These are phyloP conservation scores for Bombycilla garrulus DNA, from an alignment of 2,113 vertebrate species.

Conservation along the genomic window DNA sequence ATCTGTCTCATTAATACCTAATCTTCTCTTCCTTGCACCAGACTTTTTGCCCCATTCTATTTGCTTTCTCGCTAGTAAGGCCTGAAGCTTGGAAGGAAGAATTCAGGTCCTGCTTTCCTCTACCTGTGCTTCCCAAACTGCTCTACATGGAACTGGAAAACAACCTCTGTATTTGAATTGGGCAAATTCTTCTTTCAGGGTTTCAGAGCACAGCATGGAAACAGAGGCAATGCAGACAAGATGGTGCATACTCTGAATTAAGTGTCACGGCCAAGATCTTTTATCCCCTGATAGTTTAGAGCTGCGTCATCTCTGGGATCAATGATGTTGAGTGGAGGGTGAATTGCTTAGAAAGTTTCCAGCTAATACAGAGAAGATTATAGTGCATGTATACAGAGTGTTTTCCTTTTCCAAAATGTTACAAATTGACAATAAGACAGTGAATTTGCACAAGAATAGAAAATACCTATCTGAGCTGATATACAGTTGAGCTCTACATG, in stretches of 20 bases:
- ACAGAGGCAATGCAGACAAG: neutral
- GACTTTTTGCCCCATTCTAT: neutral
- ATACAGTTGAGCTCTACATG: neutral
- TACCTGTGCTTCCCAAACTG: neutral
- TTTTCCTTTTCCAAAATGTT: neutral
- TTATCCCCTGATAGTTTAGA: neutral
- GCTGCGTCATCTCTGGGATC: neutral
- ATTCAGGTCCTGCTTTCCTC: neutral
- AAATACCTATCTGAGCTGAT: neutral
- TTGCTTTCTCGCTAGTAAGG: neutral
- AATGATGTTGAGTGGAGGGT: neutral
- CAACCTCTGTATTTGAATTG: neutral
- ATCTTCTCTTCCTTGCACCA: neutral
- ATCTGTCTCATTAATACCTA: neutral
- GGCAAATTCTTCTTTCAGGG: neutral
- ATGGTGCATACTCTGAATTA: neutral
- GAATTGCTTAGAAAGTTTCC: neutral
- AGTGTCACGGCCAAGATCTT: neutral
- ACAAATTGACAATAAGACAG: neutral
- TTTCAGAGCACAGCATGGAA: neutral
- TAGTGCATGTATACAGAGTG: neutral
- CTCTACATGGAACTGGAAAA: neutral
- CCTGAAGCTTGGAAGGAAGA: neutral
- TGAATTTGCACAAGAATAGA: neutral
- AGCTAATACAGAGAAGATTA: neutral